Conservation (phyloP, 2,113 vertebrate species). For the Paedocypris sp. region DNA sequence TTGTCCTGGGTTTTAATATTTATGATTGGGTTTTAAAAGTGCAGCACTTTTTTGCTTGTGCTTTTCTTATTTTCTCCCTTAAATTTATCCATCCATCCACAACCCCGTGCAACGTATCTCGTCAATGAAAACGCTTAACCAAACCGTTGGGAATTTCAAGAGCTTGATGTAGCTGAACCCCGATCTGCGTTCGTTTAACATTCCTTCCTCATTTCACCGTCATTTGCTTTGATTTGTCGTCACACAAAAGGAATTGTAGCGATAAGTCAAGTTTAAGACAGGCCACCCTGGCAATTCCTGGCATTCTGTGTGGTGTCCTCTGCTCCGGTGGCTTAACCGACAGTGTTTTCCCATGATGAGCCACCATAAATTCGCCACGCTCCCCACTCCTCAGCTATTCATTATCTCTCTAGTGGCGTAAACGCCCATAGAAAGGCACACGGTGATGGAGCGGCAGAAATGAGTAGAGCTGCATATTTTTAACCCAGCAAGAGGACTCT, state of each 20-base stretch:
- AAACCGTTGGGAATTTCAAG: background rate
- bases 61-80: background rate
- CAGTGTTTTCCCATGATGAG: background rate
- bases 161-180: background rate
- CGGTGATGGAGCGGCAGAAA: background rate
- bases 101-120: background rate
- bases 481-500: background rate
- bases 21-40: too few species aligned
- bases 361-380: background rate
- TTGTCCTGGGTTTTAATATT: too few species aligned
- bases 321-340: background rate
- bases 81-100: background rate
- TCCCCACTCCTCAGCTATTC: background rate
- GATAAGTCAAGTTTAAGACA: background rate
- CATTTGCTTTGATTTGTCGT: conserved; percentile 1
- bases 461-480: background rate
- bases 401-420: background rate
- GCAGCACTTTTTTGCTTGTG: too few species aligned
- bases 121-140: background rate
- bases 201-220: conserved; percentile 7
- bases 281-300: conserved; percentile 6
- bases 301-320: conserved; percentile 11
- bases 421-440: background rate
- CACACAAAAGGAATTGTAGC: background rate
- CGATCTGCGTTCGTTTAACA: conserved; percentile 28